Conservation (phyloP, 2,797 vertebrate genomes). For the Enteromius trimaculatus region DNA sequence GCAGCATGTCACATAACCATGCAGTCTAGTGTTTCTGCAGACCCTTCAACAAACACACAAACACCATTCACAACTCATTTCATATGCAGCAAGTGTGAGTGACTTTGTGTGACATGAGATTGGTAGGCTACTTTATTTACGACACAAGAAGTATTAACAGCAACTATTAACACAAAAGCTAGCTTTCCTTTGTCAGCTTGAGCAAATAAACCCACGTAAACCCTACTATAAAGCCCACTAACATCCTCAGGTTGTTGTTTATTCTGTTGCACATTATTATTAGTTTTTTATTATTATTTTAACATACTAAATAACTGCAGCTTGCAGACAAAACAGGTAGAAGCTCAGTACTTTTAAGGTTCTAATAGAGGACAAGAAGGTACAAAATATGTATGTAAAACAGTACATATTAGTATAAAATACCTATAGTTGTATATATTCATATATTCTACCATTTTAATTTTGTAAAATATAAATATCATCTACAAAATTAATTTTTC, state of each 20-base stretch:
- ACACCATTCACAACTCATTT: neutral
- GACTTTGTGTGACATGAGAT: neutral
- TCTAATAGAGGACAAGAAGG: neutral
- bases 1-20: neutral
- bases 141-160: neutral
- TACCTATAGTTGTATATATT: too few relatives aligned
- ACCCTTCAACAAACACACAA: neutral
- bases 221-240: neutral
- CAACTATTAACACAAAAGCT: neutral
- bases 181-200: neutral
- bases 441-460: neutral
- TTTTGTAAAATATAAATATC: neutral
- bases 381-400: neutral
- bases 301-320: neutral
- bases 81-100: neutral
- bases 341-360: neutral
- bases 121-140: neutral
- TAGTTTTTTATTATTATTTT: neutral
- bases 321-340: too few relatives aligned
- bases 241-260: neutral
- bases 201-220: neutral
- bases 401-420: too few relatives aligned
- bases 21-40: conserved; percentile 1
- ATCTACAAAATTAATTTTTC: conserved; percentile 8
- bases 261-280: neutral